Percentiles rank a stretch among this genome's conserved stretches.
Evolutionary conservation across 2,797 vertebrate species (phyloP).

Genomic region (Mycteria americana): DNA sequence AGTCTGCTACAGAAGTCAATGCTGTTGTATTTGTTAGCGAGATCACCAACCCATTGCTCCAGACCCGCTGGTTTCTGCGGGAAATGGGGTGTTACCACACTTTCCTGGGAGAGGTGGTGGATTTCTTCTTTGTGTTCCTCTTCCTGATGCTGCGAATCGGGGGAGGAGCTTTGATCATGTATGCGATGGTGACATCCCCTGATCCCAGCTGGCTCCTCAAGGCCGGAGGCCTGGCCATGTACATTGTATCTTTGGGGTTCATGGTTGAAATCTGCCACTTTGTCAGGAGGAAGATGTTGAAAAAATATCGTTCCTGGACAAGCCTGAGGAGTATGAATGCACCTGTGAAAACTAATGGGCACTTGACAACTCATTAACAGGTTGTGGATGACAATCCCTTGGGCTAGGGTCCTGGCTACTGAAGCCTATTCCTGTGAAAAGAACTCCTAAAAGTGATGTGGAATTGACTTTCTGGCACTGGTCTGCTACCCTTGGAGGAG

Average conservation of each 20-base stretch:
- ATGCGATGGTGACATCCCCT: constrained; percentile 84
- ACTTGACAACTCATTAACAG: neutral
- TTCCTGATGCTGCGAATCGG: constrained; percentile 88
- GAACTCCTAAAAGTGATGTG: neutral
- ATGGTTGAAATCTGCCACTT: constrained; percentile 88
- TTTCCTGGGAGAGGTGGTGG: constrained; percentile 81
- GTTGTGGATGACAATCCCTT: neutral
- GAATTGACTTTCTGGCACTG: neutral
- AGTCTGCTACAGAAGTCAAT: constrained; percentile 88
- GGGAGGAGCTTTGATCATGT: constrained; percentile 86
- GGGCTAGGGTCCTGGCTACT: neutral
- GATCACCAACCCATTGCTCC: constrained; percentile 94
- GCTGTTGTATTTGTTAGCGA: constrained; percentile 93
- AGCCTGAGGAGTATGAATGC: neutral
- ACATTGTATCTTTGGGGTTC: constrained; percentile 88
- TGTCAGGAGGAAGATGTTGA: constrained; percentile 78
- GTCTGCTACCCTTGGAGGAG: neutral
- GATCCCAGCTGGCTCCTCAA: constrained; percentile 88
- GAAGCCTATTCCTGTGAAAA: neutral
- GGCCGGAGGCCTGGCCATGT: constrained; percentile 90
- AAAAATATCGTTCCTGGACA: constrained; percentile 73
- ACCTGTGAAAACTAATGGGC: constrained; percentile 1
- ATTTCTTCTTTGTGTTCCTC: constrained; percentile 86
- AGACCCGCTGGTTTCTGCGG: constrained; percentile 93
- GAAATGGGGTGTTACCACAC: constrained; percentile 82